phyloP scores from a whole-genome alignment of 2,113 vertebrate species.

The Hassar affinis region DNA sequence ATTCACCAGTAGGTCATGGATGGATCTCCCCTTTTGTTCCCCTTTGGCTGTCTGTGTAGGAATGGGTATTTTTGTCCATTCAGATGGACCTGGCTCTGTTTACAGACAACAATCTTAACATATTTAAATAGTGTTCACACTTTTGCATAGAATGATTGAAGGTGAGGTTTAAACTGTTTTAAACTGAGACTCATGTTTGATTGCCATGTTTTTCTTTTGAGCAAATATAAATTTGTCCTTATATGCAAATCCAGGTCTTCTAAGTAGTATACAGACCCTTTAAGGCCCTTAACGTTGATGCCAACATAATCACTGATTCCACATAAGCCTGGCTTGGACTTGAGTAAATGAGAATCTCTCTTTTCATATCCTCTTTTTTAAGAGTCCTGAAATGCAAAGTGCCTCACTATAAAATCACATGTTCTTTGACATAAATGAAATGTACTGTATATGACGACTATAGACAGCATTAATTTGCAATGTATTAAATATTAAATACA shows the following conservation, averaged over 20 bases:
- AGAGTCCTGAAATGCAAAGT: background rate
- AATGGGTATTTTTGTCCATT: constrained; percentile 22
- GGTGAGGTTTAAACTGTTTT: background rate
- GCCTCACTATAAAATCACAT: background rate
- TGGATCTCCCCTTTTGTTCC: background rate
- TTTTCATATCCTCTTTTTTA: background rate
- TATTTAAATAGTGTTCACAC: background rate
- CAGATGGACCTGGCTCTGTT: background rate
- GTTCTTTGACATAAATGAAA: background rate
- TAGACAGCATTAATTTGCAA: background rate
- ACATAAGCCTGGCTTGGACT: background rate
- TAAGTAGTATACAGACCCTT: background rate
- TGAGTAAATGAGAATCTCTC: background rate
- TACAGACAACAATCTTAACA: background rate
- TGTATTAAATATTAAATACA: background rate
- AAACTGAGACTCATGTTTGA: background rate
- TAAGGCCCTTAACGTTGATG: background rate
- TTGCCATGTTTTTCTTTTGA: background rate
- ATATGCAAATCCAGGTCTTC: background rate
- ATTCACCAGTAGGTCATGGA: background rate
- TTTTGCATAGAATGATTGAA: background rate
- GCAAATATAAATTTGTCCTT: background rate
- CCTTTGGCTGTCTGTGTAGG: constrained; percentile 8
- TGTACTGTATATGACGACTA: background rate
- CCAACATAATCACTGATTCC: background rate